These are phyloP conservation scores for Temnothorax ravouxi DNA, from an alignment of 2,888 invertebrate genomes.

Conservation along the genomic window DNA sequence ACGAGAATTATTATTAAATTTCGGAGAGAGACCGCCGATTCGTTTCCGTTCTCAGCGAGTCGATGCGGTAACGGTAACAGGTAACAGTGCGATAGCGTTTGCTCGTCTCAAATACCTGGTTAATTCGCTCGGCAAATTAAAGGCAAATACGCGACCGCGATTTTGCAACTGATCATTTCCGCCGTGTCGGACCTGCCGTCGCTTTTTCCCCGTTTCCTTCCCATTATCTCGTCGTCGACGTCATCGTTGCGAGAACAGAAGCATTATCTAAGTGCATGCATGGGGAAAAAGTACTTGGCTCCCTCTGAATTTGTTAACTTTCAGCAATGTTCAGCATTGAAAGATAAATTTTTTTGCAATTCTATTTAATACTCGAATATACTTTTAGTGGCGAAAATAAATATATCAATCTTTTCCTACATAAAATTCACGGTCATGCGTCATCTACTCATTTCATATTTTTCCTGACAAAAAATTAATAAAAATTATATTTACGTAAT, in stretches of 20 bases:
- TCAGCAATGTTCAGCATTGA: background rate
- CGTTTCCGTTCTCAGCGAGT: conserved; percentile 46
- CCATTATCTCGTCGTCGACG: conserved; percentile 29
- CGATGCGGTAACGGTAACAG: conserved; percentile 37
- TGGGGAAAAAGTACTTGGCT: background rate
- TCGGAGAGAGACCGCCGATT: conserved; percentile 64
- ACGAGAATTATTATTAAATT: conserved; percentile 75
- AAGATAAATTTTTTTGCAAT: conserved; percentile 16
- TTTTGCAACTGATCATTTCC: conserved; percentile 73
- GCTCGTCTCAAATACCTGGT: conserved; percentile 74
- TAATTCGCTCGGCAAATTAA: conserved; percentile 79
- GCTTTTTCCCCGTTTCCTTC: conserved; percentile 18
- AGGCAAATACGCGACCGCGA: conserved; percentile 77
- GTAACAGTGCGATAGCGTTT: conserved; percentile 61
- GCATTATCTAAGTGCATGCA: conserved; percentile 4
- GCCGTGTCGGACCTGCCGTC: conserved; percentile 28
- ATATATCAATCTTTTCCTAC: background rate
- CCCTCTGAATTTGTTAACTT: conserved; percentile 9
- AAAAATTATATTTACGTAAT: too few relatives aligned
- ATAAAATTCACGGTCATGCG: background rate
- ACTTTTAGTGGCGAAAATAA: background rate
- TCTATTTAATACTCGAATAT: background rate
- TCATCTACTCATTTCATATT: background rate
- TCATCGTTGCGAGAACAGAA: background rate
- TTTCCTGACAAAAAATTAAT: background rate